Conservation (phyloP, 2,113 vertebrate species). For the Lichenostomus cassidix region DNA sequence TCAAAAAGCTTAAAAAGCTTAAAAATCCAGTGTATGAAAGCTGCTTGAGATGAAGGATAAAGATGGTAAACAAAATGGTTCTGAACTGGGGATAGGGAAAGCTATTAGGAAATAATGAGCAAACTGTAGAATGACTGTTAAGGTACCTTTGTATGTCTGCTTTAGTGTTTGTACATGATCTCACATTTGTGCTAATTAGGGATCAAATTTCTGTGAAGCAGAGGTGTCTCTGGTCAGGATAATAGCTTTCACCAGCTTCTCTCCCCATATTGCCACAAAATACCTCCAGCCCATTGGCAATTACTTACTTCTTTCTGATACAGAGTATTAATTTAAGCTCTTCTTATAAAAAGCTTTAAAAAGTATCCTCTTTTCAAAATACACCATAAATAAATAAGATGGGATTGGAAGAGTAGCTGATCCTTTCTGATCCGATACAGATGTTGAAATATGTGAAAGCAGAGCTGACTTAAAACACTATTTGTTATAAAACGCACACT, state of each 20-base stretch:
- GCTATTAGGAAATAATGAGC: neutral
- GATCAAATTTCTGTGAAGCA: neutral
- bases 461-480: constrained; percentile 30
- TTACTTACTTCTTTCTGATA: neutral
- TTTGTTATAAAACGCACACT: neutral
- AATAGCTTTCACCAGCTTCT: neutral
- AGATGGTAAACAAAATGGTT: neutral
- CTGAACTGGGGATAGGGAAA: neutral
- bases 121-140: neutral
- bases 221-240: neutral
- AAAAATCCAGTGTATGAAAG: neutral
- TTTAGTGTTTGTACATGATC: neutral
- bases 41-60: neutral
- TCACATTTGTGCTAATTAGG: neutral
- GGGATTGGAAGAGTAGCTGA: constrained; percentile 40
- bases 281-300: neutral
- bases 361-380: constrained; percentile 38
- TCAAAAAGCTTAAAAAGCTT: neutral
- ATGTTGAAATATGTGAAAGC: neutral
- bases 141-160: neutral
- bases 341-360: constrained; percentile 51
- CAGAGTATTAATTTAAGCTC: constrained; percentile 37
- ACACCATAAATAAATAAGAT: constrained; percentile 34
- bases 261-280: neutral
- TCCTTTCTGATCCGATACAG: constrained; percentile 34